A percentile compares a stretch with the other conserved stretches of the same genome.
Evolutionary conservation across 35 echinoderm and acorn worm species (phyloP).

Genomic region (Eucidaris tribuloides): DNA sequence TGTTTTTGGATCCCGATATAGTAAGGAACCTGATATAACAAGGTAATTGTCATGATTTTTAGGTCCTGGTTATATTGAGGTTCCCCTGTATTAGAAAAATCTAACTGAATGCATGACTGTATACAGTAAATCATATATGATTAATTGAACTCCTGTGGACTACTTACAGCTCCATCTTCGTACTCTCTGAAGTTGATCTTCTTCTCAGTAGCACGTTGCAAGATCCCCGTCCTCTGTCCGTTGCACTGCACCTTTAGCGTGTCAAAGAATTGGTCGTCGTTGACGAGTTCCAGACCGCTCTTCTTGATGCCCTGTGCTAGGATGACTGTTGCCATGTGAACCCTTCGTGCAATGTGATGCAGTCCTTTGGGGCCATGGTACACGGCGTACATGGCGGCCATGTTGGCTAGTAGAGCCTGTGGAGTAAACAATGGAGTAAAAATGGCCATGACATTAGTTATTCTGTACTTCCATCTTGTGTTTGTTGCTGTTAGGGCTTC

Average conservation of each 20-base stretch:
- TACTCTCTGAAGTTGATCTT: constrained; percentile 75
- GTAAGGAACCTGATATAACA: too few species aligned
- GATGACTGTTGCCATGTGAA: constrained; percentile 84
- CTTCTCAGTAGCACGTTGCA: constrained; percentile 61
- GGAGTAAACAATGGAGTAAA: too few species aligned
- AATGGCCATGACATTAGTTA: too few species aligned
- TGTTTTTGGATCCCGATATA: too few species aligned
- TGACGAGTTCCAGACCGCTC: constrained; percentile 47
- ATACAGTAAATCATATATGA: too few species aligned
- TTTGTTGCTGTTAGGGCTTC: too few species aligned
- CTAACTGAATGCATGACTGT: too few species aligned
- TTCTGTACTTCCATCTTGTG: too few species aligned
- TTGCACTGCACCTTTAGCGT: constrained; percentile 81
- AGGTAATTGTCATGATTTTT: too few species aligned
- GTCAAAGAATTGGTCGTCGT: constrained; percentile 74
- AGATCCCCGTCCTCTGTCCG: constrained; percentile 24
- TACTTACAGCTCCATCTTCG: constrained; percentile 80
- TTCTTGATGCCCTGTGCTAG: constrained; percentile 76
- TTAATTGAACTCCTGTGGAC: too few species aligned
- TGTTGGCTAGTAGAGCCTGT: constrained; percentile 95
- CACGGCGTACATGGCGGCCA: constrained; percentile 85
- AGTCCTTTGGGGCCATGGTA: constrained; percentile 94
- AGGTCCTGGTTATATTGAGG: too few species aligned
- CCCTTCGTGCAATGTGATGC: constrained; percentile 74
- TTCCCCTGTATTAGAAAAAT: too few species aligned